Evolutionary conservation across 2,797 vertebrate species (phyloP).

Genomic region (Harpagifer antarcticus): DNA sequence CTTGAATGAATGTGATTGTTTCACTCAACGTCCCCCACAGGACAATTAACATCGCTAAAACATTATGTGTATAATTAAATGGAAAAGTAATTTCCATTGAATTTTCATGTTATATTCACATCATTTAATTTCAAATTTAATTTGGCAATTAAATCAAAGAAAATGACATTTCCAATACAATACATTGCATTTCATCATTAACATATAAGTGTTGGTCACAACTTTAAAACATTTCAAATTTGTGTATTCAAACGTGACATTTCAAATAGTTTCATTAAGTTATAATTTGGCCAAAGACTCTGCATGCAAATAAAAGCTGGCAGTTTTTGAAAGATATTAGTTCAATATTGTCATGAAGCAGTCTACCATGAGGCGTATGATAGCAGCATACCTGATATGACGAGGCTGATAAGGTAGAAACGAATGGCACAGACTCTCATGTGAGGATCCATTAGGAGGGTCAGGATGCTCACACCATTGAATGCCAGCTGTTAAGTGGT

Average conservation of each 20-base stretch:
- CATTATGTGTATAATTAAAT: background rate
- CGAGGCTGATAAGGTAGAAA: slow-evolving; percentile 83
- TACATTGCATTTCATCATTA: background rate
- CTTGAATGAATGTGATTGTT: background rate
- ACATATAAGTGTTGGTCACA: background rate
- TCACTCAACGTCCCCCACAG: too few species aligned
- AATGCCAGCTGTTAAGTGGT: slow-evolving; percentile 65
- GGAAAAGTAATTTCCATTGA: background rate
- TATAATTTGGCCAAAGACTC: background rate
- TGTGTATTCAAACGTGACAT: background rate
- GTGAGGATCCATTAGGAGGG: slow-evolving; percentile 79
- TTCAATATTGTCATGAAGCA: background rate
- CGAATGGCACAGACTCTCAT: slow-evolving; percentile 84
- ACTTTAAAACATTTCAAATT: too few species aligned
- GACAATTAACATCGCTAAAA: background rate
- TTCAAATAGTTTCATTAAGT: background rate
- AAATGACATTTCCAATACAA: background rate
- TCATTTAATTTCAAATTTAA: background rate
- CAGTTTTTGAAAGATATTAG: background rate
- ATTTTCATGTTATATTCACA: background rate
- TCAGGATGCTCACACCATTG: slow-evolving; percentile 81
- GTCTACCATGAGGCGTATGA: background rate
- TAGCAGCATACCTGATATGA: slow-evolving; percentile 72
- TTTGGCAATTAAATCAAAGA: background rate
- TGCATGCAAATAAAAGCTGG: background rate